These are phyloP conservation scores for Centropus bengalensis DNA, from an alignment of 2,113 vertebrate species.

Conservation along the genomic window DNA sequence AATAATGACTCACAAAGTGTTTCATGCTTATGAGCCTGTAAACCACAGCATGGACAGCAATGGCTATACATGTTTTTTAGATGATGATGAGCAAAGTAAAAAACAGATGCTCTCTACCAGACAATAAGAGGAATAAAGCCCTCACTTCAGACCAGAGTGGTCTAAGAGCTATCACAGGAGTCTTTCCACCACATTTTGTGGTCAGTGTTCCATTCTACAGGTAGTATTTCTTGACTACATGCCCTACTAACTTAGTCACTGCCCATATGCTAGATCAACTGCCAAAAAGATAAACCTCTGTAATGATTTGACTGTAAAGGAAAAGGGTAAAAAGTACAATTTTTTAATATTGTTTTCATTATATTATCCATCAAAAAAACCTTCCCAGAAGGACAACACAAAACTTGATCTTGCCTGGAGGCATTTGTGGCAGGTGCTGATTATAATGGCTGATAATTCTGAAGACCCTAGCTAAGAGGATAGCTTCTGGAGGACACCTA, in stretches of 20 bases:
- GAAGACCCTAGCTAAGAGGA: not conserved
- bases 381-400: not conserved
- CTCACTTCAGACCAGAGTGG: not conserved
- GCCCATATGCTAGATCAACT: not conserved
- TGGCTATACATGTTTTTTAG: not conserved
- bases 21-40: not conserved
- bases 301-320: not conserved
- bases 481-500: not conserved
- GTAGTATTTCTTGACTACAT: not conserved
- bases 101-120: not conserved
- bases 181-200: not conserved
- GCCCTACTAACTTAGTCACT: not conserved
- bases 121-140: not conserved
- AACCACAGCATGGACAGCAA: not conserved
- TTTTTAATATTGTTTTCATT: not conserved
- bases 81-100: not conserved
- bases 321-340: not conserved
- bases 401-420: not conserved
- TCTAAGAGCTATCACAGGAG: not conserved
- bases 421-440: not conserved
- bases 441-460: not conserved
- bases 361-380: not conserved
- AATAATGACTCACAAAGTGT: conserved; percentile 7
- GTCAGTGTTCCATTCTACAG: not conserved
- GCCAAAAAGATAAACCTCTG: not conserved